Percentiles rank a stretch among this genome's conserved stretches.
These are phyloP conservation scores for Gallinago stenura DNA, from an alignment of 2,797 vertebrate genomes.

Conservation along the genomic window DNA sequence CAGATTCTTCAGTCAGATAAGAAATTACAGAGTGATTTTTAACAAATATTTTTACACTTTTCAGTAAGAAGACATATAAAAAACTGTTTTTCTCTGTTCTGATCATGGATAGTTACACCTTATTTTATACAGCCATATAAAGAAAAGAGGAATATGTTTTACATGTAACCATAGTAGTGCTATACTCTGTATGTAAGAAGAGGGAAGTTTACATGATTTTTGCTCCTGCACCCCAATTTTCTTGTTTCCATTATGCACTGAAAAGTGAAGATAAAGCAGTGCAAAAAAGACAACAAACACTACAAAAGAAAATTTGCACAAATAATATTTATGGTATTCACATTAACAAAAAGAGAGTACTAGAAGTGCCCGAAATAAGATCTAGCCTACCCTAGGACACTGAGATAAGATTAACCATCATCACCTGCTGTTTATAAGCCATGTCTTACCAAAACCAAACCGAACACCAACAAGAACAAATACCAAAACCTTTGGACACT, in stretches of 20 bases:
- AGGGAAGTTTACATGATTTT: background rate
- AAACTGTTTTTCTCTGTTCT: accelerated
- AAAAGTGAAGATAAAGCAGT: background rate
- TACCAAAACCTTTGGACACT: background rate
- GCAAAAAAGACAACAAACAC: background rate
- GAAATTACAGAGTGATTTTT: background rate
- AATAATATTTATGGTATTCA: background rate
- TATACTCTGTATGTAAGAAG: background rate
- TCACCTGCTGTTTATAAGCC: background rate
- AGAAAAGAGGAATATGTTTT: background rate
- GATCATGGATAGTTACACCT: background rate
- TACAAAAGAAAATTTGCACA: background rate
- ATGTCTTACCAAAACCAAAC: background rate
- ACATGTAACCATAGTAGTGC: background rate
- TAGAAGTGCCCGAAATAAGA: background rate
- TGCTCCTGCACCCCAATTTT: background rate
- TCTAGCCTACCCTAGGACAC: accelerated
- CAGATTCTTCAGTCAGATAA: background rate
- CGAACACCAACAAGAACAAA: background rate
- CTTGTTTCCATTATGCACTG: background rate
- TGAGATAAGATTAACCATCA: background rate
- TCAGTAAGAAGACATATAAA: background rate
- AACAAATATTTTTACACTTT: background rate
- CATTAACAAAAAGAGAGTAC: background rate
- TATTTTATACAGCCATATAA: background rate